phyloP scores from a whole-genome alignment of 2,797 vertebrate genomes.

The Myotis findleyi region DNA sequence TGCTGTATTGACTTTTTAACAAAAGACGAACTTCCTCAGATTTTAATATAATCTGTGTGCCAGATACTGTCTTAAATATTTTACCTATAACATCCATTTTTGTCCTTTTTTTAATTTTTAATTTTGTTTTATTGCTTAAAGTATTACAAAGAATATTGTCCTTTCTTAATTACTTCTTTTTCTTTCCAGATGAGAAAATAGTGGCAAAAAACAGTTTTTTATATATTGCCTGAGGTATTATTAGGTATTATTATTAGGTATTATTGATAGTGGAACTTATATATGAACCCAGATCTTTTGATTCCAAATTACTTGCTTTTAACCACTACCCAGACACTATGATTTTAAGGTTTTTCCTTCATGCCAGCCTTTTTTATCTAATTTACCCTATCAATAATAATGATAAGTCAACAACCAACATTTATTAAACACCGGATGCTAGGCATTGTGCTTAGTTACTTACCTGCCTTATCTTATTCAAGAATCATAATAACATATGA shows the following conservation, averaged over 20 bases:
- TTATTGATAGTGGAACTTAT: neutral
- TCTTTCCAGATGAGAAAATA: neutral
- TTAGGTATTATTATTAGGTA: neutral
- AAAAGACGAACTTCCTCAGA: neutral
- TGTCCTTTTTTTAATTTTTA: neutral
- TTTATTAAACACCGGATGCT: neutral
- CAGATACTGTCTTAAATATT: neutral
- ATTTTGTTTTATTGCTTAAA: too few relatives aligned
- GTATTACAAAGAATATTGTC: neutral
- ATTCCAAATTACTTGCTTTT: conserved; percentile 1
- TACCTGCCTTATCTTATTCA: neutral
- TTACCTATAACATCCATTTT: neutral
- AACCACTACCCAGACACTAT: neutral
- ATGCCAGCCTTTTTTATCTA: neutral
- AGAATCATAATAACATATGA: neutral
- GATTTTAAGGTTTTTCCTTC: neutral
- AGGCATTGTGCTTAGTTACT: neutral
- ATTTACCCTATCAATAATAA: neutral
- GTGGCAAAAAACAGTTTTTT: neutral
- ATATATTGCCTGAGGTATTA: neutral
- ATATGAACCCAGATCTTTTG: neutral
- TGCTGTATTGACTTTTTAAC: neutral
- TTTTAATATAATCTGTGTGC: neutral
- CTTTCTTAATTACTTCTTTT: neutral
- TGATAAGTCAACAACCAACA: neutral